Conservation (phyloP, 2,888 invertebrate species). For the Ennomos erosarius region DNA sequence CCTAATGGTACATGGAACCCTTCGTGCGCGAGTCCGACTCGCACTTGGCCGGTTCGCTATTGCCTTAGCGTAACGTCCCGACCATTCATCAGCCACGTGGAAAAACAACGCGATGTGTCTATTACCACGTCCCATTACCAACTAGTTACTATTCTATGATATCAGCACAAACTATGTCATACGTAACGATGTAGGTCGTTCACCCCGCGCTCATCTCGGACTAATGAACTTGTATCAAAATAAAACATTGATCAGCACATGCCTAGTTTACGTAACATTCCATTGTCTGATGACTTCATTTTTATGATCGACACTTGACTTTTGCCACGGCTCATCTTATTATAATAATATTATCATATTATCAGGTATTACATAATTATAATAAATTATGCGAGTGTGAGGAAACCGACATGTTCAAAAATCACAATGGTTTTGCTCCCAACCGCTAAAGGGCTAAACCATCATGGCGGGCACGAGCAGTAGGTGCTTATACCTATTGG, state of each 20-base stretch:
- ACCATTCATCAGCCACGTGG: slow-evolving; percentile 13
- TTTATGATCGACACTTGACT: slow-evolving; percentile 24
- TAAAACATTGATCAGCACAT: slow-evolving; percentile 35
- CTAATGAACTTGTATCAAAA: slow-evolving; percentile 41
- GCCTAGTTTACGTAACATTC: slow-evolving; percentile 38
- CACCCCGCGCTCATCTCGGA: slow-evolving; percentile 32
- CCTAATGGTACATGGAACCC: no score
- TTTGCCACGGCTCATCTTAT: neutral
- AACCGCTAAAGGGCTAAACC: no score
- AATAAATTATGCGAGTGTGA: no score
- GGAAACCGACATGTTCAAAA: no score
- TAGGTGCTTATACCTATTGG: no score
- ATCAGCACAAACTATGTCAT: slow-evolving; percentile 37
- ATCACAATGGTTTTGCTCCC: no score
- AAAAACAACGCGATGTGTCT: slow-evolving; percentile 4
- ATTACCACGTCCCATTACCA: slow-evolving; percentile 16
- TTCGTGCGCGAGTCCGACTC: no score
- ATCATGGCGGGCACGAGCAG: no score
- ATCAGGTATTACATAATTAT: no score
- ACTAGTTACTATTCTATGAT: slow-evolving; percentile 5
- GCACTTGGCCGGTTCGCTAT: no score
- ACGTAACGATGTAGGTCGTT: slow-evolving; percentile 27
- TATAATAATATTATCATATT: no score
- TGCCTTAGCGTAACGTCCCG: neutral
- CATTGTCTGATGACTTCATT: slow-evolving; percentile 33